Percentiles rank a stretch among this genome's conserved stretches.
Evolutionary conservation across 2,888 invertebrate genomes (phyloP).

Genomic region (Cosmopolites sordidus): DNA sequence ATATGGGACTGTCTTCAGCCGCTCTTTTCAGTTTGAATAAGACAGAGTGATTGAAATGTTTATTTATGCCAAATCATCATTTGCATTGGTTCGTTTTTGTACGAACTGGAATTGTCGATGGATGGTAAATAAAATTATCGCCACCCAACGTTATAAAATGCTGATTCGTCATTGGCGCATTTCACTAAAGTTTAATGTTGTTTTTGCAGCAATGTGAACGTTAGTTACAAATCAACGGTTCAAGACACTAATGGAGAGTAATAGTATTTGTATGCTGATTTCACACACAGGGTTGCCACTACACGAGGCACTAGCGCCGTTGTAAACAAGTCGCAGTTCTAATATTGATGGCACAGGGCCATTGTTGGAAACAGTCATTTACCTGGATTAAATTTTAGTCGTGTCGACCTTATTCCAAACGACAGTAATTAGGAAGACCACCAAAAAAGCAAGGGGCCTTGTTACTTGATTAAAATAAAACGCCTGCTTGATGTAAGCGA

Average conservation of each 20-base stretch:
- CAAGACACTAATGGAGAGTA: slow-evolving; percentile 47
- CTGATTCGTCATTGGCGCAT: slow-evolving; percentile 32
- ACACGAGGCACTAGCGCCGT: slow-evolving; percentile 34
- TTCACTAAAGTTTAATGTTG: slow-evolving; percentile 39
- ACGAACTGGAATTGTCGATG: background rate
- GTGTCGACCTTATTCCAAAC: background rate
- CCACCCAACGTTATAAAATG: slow-evolving; percentile 26
- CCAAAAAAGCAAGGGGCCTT: background rate
- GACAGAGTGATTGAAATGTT: background rate
- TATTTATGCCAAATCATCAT: background rate
- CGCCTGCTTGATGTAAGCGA: background rate
- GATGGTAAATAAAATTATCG: slow-evolving; percentile 18
- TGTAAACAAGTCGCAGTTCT: slow-evolving; percentile 37
- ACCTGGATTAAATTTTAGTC: slow-evolving; percentile 32
- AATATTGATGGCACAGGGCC: slow-evolving; percentile 36
- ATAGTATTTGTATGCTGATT: slow-evolving; percentile 47
- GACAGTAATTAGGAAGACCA: background rate
- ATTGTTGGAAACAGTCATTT: slow-evolving; percentile 33
- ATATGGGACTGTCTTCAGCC: too few species aligned
- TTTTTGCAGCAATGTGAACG: slow-evolving; percentile 42
- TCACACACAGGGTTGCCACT: slow-evolving; percentile 38
- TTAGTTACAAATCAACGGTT: slow-evolving; percentile 45
- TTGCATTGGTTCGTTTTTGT: background rate
- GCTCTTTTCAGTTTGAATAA: too few species aligned
- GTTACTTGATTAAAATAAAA: background rate